Conservation (phyloP, 2,888 invertebrate genomes). For the Strigamia maritima region DNA sequence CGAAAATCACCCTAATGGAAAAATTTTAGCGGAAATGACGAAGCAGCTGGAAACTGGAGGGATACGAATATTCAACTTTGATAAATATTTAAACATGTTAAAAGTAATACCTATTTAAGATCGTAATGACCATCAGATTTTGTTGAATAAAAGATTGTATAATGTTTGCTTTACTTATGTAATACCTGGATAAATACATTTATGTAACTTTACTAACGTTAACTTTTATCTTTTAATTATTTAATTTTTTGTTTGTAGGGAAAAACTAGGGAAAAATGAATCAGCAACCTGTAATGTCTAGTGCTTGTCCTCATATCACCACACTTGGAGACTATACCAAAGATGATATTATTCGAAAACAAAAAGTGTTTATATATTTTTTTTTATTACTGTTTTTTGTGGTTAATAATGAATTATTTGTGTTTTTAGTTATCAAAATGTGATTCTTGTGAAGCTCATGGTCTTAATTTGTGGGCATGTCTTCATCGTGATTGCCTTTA, state of each 20-base stretch:
- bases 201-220: too few relatives aligned
- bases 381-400: slow-evolving; percentile 17
- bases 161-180: too few relatives aligned
- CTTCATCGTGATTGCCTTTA: slow-evolving; percentile 73
- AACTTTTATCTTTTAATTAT: too few relatives aligned
- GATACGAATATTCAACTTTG: too few relatives aligned
- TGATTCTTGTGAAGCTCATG: slow-evolving; percentile 68
- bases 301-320: slow-evolving; percentile 48
- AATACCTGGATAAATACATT: too few relatives aligned
- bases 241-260: background rate
- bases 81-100: too few relatives aligned
- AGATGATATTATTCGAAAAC: slow-evolving; percentile 47
- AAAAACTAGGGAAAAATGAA: background rate
- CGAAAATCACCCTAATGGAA: too few relatives aligned
- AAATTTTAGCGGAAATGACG: too few relatives aligned
- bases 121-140: too few relatives aligned
- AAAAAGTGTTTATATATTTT: slow-evolving; percentile 38
- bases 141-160: too few relatives aligned
- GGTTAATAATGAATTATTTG: background rate
- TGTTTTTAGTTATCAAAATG: slow-evolving; percentile 55
- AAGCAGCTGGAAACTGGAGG: too few relatives aligned
- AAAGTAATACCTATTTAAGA: too few relatives aligned
- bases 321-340: slow-evolving; percentile 47
- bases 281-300: background rate
- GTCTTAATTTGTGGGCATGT: slow-evolving; percentile 83